A percentile compares a stretch with the other conserved stretches of the same genome.
These are phyloP conservation scores for Dicerorhinus sumatrensis DNA, from an alignment of 2,113 vertebrate genomes.

Conservation along the genomic window DNA sequence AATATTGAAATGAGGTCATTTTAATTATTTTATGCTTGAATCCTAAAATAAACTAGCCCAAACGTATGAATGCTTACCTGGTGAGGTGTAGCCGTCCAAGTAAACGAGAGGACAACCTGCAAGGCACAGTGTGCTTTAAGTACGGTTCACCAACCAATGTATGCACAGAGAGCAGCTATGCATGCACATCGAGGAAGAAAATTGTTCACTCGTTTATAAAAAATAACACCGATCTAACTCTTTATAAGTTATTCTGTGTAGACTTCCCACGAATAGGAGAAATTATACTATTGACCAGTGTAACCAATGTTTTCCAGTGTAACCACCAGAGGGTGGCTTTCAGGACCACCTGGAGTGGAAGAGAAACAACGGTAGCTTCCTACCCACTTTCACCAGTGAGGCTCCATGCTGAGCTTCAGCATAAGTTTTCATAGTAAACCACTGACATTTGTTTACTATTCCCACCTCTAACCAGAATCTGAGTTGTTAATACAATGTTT, in stretches of 20 bases:
- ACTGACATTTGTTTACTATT: background rate
- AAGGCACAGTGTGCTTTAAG: slow-evolving; percentile 69
- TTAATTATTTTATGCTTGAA: slow-evolving; percentile 45
- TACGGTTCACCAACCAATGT: background rate
- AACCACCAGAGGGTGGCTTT: too few relatives aligned
- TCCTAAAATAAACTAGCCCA: slow-evolving; percentile 44
- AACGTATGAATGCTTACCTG: slow-evolving; percentile 88
- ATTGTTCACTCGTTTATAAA: background rate
- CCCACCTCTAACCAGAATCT: background rate
- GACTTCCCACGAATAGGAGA: background rate
- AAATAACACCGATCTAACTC: background rate
- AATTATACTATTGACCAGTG: background rate
- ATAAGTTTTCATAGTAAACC: background rate
- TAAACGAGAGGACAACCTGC: slow-evolving; percentile 97
- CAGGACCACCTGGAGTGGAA: background rate
- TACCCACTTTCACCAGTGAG: background rate
- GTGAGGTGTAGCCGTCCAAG: slow-evolving; percentile 97
- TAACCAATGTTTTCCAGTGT: background rate
- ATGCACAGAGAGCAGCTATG: background rate
- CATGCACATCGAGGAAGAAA: background rate
- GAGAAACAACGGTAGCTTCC: background rate
- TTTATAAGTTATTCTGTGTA: background rate
- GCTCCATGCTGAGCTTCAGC: background rate
- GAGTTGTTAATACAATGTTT: background rate
- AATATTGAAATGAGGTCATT: background rate